Base-by-base conservation (phyloP, 2,888 invertebrate species). In the Euclidia mi region DNA sequence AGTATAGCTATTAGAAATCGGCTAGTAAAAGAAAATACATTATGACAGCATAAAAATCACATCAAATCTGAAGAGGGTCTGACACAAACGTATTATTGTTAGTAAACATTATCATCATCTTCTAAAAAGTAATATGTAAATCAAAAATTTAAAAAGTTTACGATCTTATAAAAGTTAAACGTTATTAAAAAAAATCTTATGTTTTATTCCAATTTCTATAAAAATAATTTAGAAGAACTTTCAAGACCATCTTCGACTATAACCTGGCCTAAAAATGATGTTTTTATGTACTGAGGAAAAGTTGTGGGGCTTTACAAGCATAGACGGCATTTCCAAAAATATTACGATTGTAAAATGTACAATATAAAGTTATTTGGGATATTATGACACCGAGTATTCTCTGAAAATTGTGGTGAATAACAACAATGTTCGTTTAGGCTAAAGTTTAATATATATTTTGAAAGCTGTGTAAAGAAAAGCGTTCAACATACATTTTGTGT, bases 221-320 rank as follows among this genome's bases (percentile, higher is more conserved):
- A 40, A 35, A 15, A 28, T 49, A 15, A 12, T 28, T 25, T 34
- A 28, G 28, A 25, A 10, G 10, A 15, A 17, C 34, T 34, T 6
- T 15, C 18, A 10, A 40, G n/a, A 20, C 15, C 15, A 25, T 49
- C 42, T 4, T 49, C 15, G 10, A 14, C 9, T 10, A 35, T 41
- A 42, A 49, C 42, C 28, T 42, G 42, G 15, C 20, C 20, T 44
- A 44, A 44, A 38, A 31, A 38, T 51, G 15, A 45, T 40, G 38
- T 44, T 0, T n/a, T 2, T 9, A 32, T 32, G 38, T 17, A 25
- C 44, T 15, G 25, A 15, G 25, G 28, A 25, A 45, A 45, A 40
- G 31, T 43, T 18, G 15, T 31, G 14, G 12, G 20, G n/a, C 31
- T 50, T 37, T 37, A 31, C 12, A 10, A 40, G 31, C n/a, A 40